Base-by-base conservation (phyloP, 2,797 vertebrate genomes). In the Anguilla marmorata region DNA sequence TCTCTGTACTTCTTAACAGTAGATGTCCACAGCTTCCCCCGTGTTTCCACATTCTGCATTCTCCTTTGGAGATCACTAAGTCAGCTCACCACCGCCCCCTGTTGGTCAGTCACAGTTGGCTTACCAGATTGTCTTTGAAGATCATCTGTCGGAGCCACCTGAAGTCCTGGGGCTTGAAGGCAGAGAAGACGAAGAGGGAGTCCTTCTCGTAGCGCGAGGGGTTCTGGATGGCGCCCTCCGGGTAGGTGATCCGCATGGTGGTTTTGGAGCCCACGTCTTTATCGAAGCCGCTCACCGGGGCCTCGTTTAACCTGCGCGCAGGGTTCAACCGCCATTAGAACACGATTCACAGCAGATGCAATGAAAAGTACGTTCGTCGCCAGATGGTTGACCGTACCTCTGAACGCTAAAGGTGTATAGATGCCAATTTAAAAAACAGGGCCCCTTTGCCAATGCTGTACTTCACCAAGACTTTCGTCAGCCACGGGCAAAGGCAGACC, bases 91-190 rank as follows among this genome's bases (percentile, higher is more conserved):
- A 48, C 87, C 89, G 90, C 90, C 90, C 90, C 87, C 89, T 92
- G 63, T 56, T 86, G 91, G 91, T 86, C 24, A 60, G 48, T 66
- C 33, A 54, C 4, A 45, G 48, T 33, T 63, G 63, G 88, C 97
- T 97, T 95, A 99, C 99, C 97, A 97, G 96, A 95, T 96, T 98
- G 93, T 99, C 98, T 92, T 98, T 98, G 94, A 96, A 98, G 95
- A 99, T 97, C 94, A 99, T 98, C 90, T 99, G 97, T 93, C 95
- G 96, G 91, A 99, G 95, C 99, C 99, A 99, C 94, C 97, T 99
- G 95, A 99, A 98, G 94, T 99, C 99, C 89, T 98, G 96, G 88
- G 97, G 97, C 94, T 99, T 99, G 94, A 99, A 99, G 91, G 98
- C 98, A 0, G 98, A 97, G 87, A 99, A 96, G 88, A 99, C 98